Evolutionary conservation across 2,888 invertebrate genomes (phyloP), one percentile per base, ranked within the genome.

Genomic region (Tinea pellionella): DNA sequence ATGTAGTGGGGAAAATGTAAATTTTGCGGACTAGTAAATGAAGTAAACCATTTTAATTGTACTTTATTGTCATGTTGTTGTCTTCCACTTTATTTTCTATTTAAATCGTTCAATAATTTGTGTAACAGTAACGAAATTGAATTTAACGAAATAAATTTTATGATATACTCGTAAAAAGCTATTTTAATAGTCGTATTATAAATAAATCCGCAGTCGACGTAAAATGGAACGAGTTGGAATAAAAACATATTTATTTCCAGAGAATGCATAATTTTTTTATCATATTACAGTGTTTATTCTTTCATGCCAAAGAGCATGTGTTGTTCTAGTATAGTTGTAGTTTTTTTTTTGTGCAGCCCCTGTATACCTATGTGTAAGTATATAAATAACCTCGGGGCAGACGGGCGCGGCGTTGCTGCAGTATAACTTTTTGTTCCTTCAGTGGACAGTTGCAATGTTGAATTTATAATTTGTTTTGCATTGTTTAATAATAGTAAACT

Each of bases 381-480:
- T 32, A 57, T 57, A 57, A 57, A 32, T 57, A 32, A 57, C 57
- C 57, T 12, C 15, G 16, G 47, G 57, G 32, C n/a, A n/a, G n/a
- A n/a, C n/a, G n/a, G n/a, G n/a, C n/a, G n/a, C 16, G 18, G 32
- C 57, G 32, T 16, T 30, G 57, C 12, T 15, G 57, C 57, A 57
- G 57, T 24, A 6, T 16, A 16, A 32, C 57, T 57, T 57, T 57
- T 57, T 57, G 57, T 57, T 32, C 53, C 32, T 57, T 30, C 57
- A 32, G 29, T 57, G 57, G 57, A 57, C 57, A 57, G 57, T 32
- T 32, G 32, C 57, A 57, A 57, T 57, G 57, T 57, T 57, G 57
- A 57, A 57, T 57, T 57, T 57, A 57, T 57, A 57, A 57, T 57
- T 32, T 57, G 32, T 57, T 30, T 30, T 57, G 57, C 57, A 57